Evolutionary conservation across 2,113 vertebrate species (phyloP).

Genomic region (Xenopus tropicalis): UCB_Xtro_10.0 CM004448.2:17759001-17759500

Average conservation of each 20-base stretch:
- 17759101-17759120: conserved; percentile 48
- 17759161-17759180: conserved; percentile 53
- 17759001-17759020: conserved; percentile 87
- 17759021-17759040: conserved; percentile 80
- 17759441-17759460: too few species aligned
- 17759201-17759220: conserved; percentile 74
- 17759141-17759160: conserved; percentile 61
- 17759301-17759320: conserved; percentile 55
- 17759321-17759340: conserved; percentile 44
- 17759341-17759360: conserved; percentile 47
- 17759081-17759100: conserved; percentile 59
- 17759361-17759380: conserved; percentile 1
- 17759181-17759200: conserved; percentile 72
- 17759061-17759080: conserved; percentile 66
- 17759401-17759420: background rate
- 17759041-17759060: conserved; percentile 78
- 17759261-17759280: conserved; percentile 66
- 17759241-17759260: conserved; percentile 71
- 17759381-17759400: background rate
- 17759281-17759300: conserved; percentile 60
- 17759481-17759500: too few species aligned
- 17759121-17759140: conserved; percentile 68
- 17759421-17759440: background rate
- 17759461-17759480: too few species aligned
- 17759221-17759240: conserved; percentile 80